Conservation (phyloP, 1,140 invertebrate species). For the Pseudomyrmex sp. region DNA sequence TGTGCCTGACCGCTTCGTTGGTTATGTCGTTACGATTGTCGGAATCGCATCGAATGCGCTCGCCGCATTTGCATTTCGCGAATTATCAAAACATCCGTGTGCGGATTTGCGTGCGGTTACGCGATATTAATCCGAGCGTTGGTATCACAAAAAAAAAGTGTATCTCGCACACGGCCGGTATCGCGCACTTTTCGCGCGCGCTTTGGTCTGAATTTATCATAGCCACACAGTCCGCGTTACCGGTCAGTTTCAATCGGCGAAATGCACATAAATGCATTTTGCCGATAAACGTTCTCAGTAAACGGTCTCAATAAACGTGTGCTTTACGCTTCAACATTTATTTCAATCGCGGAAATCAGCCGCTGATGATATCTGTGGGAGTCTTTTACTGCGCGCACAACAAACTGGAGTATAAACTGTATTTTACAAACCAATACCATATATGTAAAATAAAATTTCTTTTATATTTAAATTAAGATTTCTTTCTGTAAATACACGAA, state of each 20-base stretch:
- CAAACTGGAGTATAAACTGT: no score
- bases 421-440: no score
- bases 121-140: slow-evolving; percentile 30
- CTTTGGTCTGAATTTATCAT: neutral
- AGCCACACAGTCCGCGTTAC: neutral
- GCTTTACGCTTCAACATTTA: neutral
- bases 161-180: neutral
- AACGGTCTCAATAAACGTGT: neutral
- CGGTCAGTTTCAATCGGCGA: neutral
- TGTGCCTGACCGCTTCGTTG: neutral
- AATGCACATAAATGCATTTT: neutral
- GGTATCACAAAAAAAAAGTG: neutral
- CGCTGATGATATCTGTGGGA: neutral
- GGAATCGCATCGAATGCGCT: slow-evolving; percentile 10
- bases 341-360: slow-evolving; percentile 7
- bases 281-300: slow-evolving; percentile 26
- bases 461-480: no score
- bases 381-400: no score
- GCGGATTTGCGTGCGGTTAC: slow-evolving; percentile 2
- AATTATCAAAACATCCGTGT: slow-evolving; percentile 23
- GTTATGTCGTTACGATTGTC: neutral
- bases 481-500: no score
- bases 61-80: slow-evolving; percentile 18
- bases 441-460: no score
- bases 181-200: neutral